Base-by-base conservation (phyloP, 2,113 vertebrate genomes). In the Crotalus tigris region DNA sequence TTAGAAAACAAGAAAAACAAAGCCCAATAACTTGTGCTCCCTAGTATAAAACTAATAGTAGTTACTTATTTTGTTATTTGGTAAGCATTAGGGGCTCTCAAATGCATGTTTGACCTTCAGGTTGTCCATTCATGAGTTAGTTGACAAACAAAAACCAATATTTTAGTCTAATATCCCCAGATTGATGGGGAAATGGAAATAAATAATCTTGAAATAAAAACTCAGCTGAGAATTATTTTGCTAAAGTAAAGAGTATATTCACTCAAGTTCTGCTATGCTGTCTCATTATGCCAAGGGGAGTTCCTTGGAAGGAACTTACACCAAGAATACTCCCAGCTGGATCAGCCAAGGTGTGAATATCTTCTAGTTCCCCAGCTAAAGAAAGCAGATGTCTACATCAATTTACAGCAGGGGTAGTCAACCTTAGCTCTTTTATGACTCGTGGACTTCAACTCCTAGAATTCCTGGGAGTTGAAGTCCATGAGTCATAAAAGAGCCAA, bases 1-100 rank as follows among this genome's bases (percentile, higher is more conserved):
- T 8, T 64, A 85, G 46, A 90, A 90, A 90, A 23, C 86, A 49
- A 87, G 55, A 90, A n/a, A 81, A 64, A 46, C 23, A 90, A 90
- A 64, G 81, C 64, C 88, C 39, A 64, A 90, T 64, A 64, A 93
- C 44, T 64, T 64, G 89, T 90, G 81, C 49, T 93, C 85, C 15
- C 57, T 55, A 64, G 15, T 57, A 1, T 54, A 90, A 93, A 93
- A 90, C 81, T 54, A 90, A 93, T 85, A 89, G 64, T 64, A 90
- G 57, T 24, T 54, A 29, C n/a, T 21, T 90, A 61, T 39, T 49
- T 58, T 93, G 55, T 44, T 90, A 61, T 86, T 85, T 81, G 90
- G 15, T 54, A 61, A 61, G 55, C 23, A 44, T 5, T 92, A 17
- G 17, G 19, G 17, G 17, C 33, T 21, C 5, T 19, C 33, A 81